Evolutionary conservation across 2,888 invertebrate species (phyloP).

Genomic region (Falcaria lacertinaria): DNA sequence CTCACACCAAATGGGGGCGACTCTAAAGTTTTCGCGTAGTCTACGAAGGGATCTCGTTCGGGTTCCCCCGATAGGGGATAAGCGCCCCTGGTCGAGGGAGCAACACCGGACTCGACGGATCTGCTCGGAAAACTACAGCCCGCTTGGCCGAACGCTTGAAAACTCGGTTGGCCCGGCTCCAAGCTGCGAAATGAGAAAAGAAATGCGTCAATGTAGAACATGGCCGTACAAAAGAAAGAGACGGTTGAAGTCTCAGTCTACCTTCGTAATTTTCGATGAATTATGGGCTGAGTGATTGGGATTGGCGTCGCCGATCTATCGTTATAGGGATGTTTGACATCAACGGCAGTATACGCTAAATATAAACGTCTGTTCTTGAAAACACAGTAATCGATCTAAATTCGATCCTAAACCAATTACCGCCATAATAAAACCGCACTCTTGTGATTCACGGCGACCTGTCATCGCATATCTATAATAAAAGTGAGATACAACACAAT

Average conservation of each 20-base stretch:
- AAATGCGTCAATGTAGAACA: conserved; percentile 70
- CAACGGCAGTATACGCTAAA: conserved; percentile 58
- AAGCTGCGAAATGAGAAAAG: conserved; percentile 80
- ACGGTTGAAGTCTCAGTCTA: conserved; percentile 59
- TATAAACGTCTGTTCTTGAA: conserved; percentile 49
- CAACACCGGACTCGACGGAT: conserved; percentile 72
- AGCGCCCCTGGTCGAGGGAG: conserved; percentile 45
- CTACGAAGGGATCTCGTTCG: conserved; percentile 57
- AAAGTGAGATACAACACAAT: not conserved
- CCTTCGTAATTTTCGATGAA: conserved; percentile 70
- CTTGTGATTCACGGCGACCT: not conserved
- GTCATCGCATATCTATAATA: not conserved
- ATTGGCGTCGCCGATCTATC: conserved; percentile 65
- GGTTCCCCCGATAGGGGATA: conserved; percentile 49
- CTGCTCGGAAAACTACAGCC: conserved; percentile 76
- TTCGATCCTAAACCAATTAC: conserved; percentile 27
- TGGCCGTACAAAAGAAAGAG: conserved; percentile 68
- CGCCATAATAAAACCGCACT: conserved; percentile 5
- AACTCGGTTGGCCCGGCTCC: conserved; percentile 79
- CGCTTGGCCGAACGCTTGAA: conserved; percentile 73
- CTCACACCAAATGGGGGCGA: conserved; percentile 50
- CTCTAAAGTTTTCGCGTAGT: conserved; percentile 45
- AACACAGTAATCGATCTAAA: conserved; percentile 32
- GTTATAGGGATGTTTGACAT: conserved; percentile 68
- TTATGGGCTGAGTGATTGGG: conserved; percentile 71